A percentile compares a stretch with the other conserved stretches of the same genome.
These are phyloP conservation scores for Tupaia chinensis DNA, from an alignment of 2,113 vertebrate genomes.

Conservation along the genomic window DNA sequence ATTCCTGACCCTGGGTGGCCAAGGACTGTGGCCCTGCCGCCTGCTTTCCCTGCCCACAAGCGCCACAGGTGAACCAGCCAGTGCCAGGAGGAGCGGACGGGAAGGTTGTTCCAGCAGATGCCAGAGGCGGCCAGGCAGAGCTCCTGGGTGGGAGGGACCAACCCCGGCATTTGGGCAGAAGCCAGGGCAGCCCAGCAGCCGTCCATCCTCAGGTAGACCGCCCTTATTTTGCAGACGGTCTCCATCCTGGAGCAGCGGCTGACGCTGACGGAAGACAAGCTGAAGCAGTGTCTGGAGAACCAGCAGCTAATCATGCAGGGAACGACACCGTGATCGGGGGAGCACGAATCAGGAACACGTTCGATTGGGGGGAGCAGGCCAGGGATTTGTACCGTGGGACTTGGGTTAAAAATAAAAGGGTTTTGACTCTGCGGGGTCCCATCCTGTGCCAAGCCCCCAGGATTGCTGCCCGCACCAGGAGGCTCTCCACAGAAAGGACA, in stretches of 20 bases:
- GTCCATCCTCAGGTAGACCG: neutral
- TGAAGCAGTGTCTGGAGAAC: slow-evolving; percentile 96
- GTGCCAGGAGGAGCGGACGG: neutral
- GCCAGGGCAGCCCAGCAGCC: neutral
- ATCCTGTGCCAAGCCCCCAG: neutral
- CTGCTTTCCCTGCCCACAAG: neutral
- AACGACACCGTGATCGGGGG: slow-evolving; percentile 81
- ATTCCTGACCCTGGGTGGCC: neutral
- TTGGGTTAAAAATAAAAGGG: slow-evolving; percentile 55
- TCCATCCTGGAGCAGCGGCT: slow-evolving; percentile 94
- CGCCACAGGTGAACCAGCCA: neutral
- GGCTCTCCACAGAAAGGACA: neutral
- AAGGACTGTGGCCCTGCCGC: neutral
- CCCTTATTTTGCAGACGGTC: slow-evolving; percentile 87
- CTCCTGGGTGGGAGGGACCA: neutral
- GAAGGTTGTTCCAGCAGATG: neutral
- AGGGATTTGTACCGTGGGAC: slow-evolving; percentile 74
- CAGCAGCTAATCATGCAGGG: slow-evolving; percentile 92
- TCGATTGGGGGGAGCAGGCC: slow-evolving; percentile 36
- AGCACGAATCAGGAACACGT: slow-evolving; percentile 57
- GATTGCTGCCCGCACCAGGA: neutral
- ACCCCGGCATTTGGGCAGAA: neutral
- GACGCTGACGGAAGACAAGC: slow-evolving; percentile 96
- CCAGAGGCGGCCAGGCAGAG: neutral
- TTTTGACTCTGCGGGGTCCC: neutral